phyloP scores from a whole-genome alignment of 2,113 vertebrate genomes.

The Reinhardtius hippoglossoides region DNA sequence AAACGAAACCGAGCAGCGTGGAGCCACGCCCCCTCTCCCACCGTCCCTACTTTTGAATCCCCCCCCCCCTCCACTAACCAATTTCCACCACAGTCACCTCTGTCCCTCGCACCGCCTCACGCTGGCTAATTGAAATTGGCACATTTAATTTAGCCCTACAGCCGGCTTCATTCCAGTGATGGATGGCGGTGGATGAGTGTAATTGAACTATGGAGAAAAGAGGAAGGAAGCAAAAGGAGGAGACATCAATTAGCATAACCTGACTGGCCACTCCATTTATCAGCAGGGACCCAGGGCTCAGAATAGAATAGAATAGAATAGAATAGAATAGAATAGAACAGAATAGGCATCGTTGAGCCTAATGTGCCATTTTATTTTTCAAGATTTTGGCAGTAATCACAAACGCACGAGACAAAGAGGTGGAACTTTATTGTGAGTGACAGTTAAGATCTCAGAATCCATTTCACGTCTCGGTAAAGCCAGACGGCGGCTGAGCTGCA shows the following conservation, averaged over 20 bases:
- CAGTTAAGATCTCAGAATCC: constrained; percentile 22
- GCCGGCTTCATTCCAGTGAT: constrained; percentile 83
- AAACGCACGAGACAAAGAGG: background rate
- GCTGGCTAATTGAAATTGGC: constrained; percentile 83
- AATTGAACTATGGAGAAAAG: constrained; percentile 84
- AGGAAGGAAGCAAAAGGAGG: constrained; percentile 77
- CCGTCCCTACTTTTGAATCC: too few relatives aligned
- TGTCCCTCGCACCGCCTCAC: constrained; percentile 53
- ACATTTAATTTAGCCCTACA: constrained; percentile 84
- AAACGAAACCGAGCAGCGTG: background rate
- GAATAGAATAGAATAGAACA: too few relatives aligned
- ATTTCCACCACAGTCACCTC: constrained; percentile 71
- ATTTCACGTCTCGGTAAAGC: constrained; percentile 14
- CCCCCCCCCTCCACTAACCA: constrained; percentile 45
- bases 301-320: constrained; percentile 16
- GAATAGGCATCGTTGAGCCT: too few relatives aligned
- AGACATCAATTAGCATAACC: constrained; percentile 83
- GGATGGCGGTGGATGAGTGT: constrained; percentile 82
- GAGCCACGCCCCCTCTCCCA: too few relatives aligned
- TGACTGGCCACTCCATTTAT: constrained; percentile 80
- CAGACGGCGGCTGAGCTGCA: background rate
- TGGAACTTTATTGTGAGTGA: background rate
- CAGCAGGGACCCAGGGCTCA: constrained; percentile 50
- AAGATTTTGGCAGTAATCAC: background rate
- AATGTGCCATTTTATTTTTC: background rate